A percentile compares a stretch with the other conserved stretches of the same genome.
Evolutionary conservation across 2,888 invertebrate genomes (phyloP).

Genomic region (Folsomia candida): DNA sequence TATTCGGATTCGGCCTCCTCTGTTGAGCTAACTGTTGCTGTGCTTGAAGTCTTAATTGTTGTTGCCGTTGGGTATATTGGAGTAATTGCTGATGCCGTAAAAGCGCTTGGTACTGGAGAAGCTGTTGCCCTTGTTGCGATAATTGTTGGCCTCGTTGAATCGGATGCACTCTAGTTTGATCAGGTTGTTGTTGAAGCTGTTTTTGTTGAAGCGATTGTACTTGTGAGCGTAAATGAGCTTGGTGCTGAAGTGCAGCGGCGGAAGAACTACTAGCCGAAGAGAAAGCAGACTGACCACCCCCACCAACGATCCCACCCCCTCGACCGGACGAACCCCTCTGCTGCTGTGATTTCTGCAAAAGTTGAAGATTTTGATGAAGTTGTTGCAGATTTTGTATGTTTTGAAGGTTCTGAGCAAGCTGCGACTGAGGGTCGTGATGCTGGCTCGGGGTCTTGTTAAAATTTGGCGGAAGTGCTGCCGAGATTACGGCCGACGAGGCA

Average conservation of each 20-base stretch:
- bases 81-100: conserved; percentile 20
- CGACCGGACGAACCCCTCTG: background rate
- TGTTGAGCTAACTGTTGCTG: conserved; percentile 17
- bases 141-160: conserved; percentile 28
- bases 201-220: background rate
- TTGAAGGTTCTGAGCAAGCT: conserved; percentile 1
- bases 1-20: background rate
- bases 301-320: background rate
- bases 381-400: conserved; percentile 2
- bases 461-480: conserved; percentile 4
- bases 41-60: conserved; percentile 14
- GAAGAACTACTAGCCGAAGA: too few relatives aligned
- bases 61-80: conserved; percentile 22
- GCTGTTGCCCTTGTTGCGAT: conserved; percentile 24
- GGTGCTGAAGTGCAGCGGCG: background rate
- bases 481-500: conserved; percentile 21
- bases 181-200: background rate
- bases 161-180: background rate
- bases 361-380: background rate
- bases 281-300: conserved; percentile 1
- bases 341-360: background rate
- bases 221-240: background rate
- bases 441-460: conserved; percentile 31
- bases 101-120: background rate
- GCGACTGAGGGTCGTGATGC: conserved; percentile 5